Base-by-base conservation (phyloP, 2,113 vertebrate genomes). In the Megatriorchis doriae region DNA sequence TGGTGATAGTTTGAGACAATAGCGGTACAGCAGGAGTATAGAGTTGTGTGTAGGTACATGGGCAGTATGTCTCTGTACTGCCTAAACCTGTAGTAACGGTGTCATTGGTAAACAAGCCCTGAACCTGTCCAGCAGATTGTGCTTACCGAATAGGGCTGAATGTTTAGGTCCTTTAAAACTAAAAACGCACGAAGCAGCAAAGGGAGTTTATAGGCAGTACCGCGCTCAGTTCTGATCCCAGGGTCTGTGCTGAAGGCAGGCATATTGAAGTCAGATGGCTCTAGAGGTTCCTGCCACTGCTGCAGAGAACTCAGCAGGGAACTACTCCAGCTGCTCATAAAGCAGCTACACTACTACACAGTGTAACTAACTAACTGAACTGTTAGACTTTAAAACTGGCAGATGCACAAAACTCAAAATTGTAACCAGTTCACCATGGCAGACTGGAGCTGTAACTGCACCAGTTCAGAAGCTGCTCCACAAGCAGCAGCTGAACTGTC, bases 11-110 rank as follows among this genome's bases (percentile, higher is more conserved):
- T 16, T 42, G 67, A 5, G 15, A 1, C 62, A 2, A 0, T 1
- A 11, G 53, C 2, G 10, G 34, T 4, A 7, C 8, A 22, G 2
- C 6, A 11, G 48, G 20, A 7, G 25, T 2, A 1, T 2, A 3
- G 4, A 11, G 4, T 6, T 3, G 12, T 6, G 31, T 5, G 1
- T 3, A 34, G 21, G 18, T 5, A 17, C 27, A 0, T 0, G 0
- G 50, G 55, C 13, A 6, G 8, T 9, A 2, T 2, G 4, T 4
- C 50, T 32, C 40, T 10, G 10, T 8, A 6, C 25, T 4, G 10
- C 20, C 19, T 20, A 32, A 58, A 21, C 26, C 48, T 21, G 29
- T 6, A 7, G 53, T 1, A 26, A 10, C 6, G 4, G 10, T 2
- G 0, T 21, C 3, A 0, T n/a, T 53, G 53, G 58, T n/a, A 7